Conservation (phyloP, 2,888 invertebrate genomes). For the Orthosia gracilis region DNA sequence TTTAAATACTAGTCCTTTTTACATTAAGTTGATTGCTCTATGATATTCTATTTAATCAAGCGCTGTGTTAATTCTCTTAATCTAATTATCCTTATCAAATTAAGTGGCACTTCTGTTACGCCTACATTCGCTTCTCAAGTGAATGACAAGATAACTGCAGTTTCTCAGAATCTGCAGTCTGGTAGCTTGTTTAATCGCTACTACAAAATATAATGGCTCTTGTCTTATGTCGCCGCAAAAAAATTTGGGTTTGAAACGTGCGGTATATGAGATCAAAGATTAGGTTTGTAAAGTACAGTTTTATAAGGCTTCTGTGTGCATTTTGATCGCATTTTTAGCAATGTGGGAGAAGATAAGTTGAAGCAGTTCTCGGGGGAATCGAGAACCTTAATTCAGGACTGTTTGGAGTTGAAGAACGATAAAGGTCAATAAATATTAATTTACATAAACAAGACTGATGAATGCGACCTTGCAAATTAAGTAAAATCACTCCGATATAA, state of each 20-base stretch:
- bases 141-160: slow-evolving; percentile 49
- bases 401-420: not conserved
- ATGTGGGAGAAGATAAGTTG: not conserved
- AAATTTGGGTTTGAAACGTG: slow-evolving; percentile 18
- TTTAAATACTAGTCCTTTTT: not conserved
- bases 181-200: slow-evolving; percentile 42
- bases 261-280: slow-evolving; percentile 36
- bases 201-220: slow-evolving; percentile 28
- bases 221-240: slow-evolving; percentile 20
- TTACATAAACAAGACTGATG: not conserved
- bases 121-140: not conserved
- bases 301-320: not conserved
- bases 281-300: slow-evolving; percentile 5
- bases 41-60: too few species aligned
- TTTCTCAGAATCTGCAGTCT: slow-evolving; percentile 53
- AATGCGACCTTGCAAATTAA: not conserved
- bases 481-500: not conserved
- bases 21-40: not conserved
- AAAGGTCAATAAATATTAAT: not conserved
- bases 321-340: not conserved
- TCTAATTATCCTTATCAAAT: slow-evolving; percentile 4
- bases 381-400: not conserved
- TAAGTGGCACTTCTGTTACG: slow-evolving; percentile 34
- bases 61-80: not conserved
- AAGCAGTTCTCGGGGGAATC: not conserved